Base-by-base conservation (phyloP, 2,888 invertebrate species). In the Folsomia candida region DNA sequence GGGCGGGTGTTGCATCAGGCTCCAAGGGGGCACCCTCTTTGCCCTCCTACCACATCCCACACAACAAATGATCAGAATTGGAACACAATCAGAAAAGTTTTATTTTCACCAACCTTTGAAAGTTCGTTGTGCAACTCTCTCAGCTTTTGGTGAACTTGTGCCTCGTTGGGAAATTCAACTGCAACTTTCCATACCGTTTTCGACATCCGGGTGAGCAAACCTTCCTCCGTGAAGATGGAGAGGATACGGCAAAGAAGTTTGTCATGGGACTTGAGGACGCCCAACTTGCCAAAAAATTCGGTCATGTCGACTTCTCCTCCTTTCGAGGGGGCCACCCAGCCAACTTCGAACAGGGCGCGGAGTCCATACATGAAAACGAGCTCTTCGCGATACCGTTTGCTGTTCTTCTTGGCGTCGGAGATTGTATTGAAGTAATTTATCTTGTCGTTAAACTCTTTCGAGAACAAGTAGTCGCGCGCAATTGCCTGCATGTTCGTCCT, bases 181-280 rank as follows among this genome's bases (percentile, higher is more conserved):
- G 67, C 9, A 67, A 72, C n/a, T 51, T 54, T 58, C 69, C 66
- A 69, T 3, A 6, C 26, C 1, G n/a, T 47, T 28, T 25, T 28
- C 14, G 2, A 20, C 4, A n/a, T 29, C 20, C 20, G 20, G 4
- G 24, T 24, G 0, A 71, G 28, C 24, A 69, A 25, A 6, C 68
- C 72, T 51, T 74, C 72, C 25, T 74, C 74, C 18, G 20, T 47
- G 9, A 74, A 62, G 25, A 72, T 68, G 2, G 20, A n/a, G 22
- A 74, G 51, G 22, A 64, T 66, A 57, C 72, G 63, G 29, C 66
- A 24, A 27, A 74, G 61, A 4, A 74, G 68, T 51, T 58, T 64
- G 18, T 51, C 18, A 3, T 66, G 61, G 0, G 51, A 20, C 20
- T 67, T 24, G 9, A 58, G 37, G 28, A 74, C 68, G 22, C 60